phyloP scores from a whole-genome alignment of 1,140 invertebrate species.

The Pogonus chalceus region DNA sequence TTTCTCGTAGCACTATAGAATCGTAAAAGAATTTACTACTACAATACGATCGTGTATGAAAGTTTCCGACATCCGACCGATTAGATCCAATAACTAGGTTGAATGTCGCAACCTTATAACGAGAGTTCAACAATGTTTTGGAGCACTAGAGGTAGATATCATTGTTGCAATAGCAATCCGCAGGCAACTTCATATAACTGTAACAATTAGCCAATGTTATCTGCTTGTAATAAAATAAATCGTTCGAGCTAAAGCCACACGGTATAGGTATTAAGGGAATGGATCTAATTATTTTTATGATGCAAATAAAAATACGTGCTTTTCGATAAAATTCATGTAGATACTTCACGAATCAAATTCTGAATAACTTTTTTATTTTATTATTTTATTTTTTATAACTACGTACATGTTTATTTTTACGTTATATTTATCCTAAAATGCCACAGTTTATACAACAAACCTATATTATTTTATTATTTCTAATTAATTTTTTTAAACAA shows the following conservation, averaged over 20 bases:
- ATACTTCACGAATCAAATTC: too few relatives aligned
- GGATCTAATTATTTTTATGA: not conserved
- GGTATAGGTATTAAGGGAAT: not conserved
- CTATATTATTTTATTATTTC: too few relatives aligned
- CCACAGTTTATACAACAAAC: too few relatives aligned
- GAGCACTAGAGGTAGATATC: not conserved
- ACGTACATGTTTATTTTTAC: too few relatives aligned
- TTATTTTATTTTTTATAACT: too few relatives aligned
- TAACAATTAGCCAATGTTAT: slow-evolving; percentile 6
- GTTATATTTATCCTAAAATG: too few relatives aligned
- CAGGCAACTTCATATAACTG: slow-evolving; percentile 6
- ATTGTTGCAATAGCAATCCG: slow-evolving; percentile 1
- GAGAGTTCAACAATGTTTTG: not conserved
- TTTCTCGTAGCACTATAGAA: too few relatives aligned
- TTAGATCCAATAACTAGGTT: not conserved
- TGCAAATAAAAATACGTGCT: not conserved
- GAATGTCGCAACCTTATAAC: not conserved
- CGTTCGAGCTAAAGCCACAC: not conserved
- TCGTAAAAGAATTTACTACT: too few relatives aligned
- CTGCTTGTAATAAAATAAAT: slow-evolving; percentile 1
- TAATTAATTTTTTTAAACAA: too few relatives aligned
- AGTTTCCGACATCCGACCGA: too few relatives aligned
- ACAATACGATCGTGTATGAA: too few relatives aligned
- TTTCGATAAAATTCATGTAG: not conserved
- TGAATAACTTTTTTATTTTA: too few relatives aligned